Percentiles rank a stretch among this genome's conserved stretches.
These are phyloP conservation scores for Buceros bicornis DNA, from an alignment of 2,797 vertebrate genomes.

Conservation along the genomic window DNA sequence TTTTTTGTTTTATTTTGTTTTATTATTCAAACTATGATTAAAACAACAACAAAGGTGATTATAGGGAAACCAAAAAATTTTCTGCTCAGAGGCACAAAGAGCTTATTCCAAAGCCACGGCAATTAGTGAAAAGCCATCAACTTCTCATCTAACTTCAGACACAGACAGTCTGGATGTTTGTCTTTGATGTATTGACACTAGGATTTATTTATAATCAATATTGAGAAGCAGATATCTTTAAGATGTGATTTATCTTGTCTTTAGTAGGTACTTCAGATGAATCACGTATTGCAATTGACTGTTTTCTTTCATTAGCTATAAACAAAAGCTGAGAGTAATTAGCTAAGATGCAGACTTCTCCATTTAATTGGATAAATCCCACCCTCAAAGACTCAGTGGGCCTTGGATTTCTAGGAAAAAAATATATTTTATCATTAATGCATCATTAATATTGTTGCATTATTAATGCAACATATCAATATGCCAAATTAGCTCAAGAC, in stretches of 20 bases:
- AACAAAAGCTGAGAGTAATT: neutral
- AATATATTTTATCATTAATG: neutral
- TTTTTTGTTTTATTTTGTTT: neutral
- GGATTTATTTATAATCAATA: constrained; percentile 27
- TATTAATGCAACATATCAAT: neutral
- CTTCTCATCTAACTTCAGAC: neutral
- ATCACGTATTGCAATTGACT: neutral
- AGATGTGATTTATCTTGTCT: neutral
- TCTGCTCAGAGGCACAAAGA: neutral
- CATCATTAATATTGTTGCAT: neutral
- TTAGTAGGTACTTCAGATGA: neutral
- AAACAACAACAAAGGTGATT: neutral
- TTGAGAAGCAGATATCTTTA: neutral
- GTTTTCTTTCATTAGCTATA: neutral
- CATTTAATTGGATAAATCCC: neutral
- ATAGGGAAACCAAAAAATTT: neutral
- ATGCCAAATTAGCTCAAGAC: neutral
- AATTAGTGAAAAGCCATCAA: neutral
- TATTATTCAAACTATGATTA: neutral
- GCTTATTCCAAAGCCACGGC: neutral
- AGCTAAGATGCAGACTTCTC: neutral
- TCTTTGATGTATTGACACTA: neutral
- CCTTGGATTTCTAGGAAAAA: neutral
- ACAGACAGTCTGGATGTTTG: neutral
- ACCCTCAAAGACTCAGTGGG: neutral